Evolutionary conservation across 2,888 invertebrate species (phyloP).

Genomic region (Acrobasis repandana): DNA sequence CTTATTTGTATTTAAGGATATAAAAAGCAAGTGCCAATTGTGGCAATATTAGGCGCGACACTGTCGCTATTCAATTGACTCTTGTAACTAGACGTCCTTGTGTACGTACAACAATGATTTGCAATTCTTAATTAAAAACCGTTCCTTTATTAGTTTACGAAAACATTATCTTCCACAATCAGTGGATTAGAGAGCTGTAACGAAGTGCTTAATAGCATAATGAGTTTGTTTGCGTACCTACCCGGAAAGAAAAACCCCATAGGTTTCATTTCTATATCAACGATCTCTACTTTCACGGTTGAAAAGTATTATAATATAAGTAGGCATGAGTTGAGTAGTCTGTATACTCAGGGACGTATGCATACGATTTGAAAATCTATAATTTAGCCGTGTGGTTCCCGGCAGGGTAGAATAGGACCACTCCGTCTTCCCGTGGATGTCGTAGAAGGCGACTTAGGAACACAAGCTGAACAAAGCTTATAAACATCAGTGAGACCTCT

Average conservation of each 20-base stretch:
- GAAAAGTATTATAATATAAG: too few relatives aligned
- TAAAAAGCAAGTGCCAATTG: conserved; percentile 36
- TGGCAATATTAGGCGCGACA: conserved; percentile 39
- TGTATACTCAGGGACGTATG: too few relatives aligned
- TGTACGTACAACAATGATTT: conserved; percentile 1
- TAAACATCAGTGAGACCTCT: too few relatives aligned
- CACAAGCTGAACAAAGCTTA: too few relatives aligned
- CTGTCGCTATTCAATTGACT: conserved; percentile 49
- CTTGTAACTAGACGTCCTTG: conserved; percentile 19
- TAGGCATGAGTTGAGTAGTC: too few relatives aligned
- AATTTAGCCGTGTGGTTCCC: too few relatives aligned
- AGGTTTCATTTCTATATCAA: background rate
- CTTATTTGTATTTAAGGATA: background rate
- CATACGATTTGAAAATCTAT: too few relatives aligned
- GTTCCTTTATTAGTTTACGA: conserved; percentile 8
- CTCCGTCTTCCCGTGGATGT: too few relatives aligned
- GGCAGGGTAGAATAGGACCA: too few relatives aligned
- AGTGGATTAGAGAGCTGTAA: conserved; percentile 8
- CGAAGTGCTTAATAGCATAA: background rate
- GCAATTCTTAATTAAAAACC: background rate
- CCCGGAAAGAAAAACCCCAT: background rate
- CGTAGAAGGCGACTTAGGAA: too few relatives aligned
- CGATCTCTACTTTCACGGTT: too few relatives aligned
- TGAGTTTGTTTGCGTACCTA: background rate
- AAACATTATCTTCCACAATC: background rate